phyloP scores from a whole-genome alignment of 2,888 invertebrate genomes.

The Scelioninae gen. 2 region DNA sequence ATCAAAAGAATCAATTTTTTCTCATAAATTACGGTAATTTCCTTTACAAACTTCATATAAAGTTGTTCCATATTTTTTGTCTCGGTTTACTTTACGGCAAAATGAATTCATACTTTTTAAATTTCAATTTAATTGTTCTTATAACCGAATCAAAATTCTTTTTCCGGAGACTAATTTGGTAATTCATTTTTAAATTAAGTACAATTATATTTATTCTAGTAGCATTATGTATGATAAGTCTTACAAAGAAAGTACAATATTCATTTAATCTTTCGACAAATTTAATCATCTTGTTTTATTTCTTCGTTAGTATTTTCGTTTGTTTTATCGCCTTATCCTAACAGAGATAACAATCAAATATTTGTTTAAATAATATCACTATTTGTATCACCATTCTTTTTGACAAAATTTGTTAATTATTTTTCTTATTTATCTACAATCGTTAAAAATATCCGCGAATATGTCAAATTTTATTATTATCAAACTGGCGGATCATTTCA shows the following conservation, averaged over 20 bases:
- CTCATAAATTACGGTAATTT: too few relatives aligned
- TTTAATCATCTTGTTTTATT: not conserved
- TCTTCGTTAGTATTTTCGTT: constrained; percentile 1
- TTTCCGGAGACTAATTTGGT: too few relatives aligned
- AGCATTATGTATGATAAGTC: not conserved
- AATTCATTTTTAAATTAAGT: too few relatives aligned
- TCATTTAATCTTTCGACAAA: not conserved
- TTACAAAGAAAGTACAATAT: not conserved
- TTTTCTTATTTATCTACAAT: not conserved
- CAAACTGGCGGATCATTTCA: constrained; percentile 1
- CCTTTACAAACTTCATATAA: too few relatives aligned
- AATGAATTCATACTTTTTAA: too few relatives aligned
- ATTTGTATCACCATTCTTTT: constrained; percentile 6
- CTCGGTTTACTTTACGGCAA: too few relatives aligned
- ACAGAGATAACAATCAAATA: constrained; percentile 23
- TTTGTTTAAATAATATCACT: constrained; percentile 14
- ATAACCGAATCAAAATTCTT: too few relatives aligned
- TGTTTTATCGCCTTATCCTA: constrained; percentile 9
- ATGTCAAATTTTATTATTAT: constrained; percentile 23
- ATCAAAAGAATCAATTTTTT: too few relatives aligned
- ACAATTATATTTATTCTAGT: too few relatives aligned
- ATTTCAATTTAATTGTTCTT: too few relatives aligned
- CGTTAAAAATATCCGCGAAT: constrained; percentile 10
- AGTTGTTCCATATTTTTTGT: too few relatives aligned
- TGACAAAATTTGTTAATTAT: not conserved